A percentile compares a stretch with the other conserved stretches of the same genome.
These are phyloP conservation scores for Pteruthius melanotis DNA, from an alignment of 2,113 vertebrate species.

Conservation along the genomic window DNA sequence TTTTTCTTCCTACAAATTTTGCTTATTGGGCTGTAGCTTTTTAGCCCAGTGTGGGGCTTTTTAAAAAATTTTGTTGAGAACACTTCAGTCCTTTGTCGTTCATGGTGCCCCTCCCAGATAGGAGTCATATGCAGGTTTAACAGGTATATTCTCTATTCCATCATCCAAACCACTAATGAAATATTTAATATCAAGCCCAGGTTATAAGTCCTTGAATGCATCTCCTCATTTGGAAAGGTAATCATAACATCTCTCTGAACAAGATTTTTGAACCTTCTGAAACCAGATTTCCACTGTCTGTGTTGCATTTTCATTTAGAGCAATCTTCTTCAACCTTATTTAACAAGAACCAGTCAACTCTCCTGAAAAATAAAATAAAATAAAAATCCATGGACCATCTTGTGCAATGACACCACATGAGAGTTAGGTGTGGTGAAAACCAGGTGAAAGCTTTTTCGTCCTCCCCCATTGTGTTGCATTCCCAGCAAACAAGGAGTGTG, in stretches of 20 bases:
- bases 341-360: background rate
- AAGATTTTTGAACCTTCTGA: background rate
- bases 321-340: background rate
- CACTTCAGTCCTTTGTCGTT: background rate
- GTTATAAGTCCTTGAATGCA: background rate
- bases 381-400: background rate
- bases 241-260: background rate
- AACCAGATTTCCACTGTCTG: background rate
- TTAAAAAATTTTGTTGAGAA: background rate
- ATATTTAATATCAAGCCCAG: background rate
- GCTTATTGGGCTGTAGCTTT: background rate
- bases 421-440: constrained; percentile 18
- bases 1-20: background rate
- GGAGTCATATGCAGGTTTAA: background rate
- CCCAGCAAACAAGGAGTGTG: background rate
- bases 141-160: constrained; percentile 6
- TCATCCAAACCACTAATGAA: constrained; percentile 13
- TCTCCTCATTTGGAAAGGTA: background rate
- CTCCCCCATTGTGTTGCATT: background rate
- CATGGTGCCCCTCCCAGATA: background rate
- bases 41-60: background rate
- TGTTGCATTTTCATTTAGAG: background rate
- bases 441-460: background rate
- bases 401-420: background rate
- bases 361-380: background rate